These are phyloP conservation scores for Amphimallon solstitiale DNA, from an alignment of 2,888 invertebrate genomes.

Conservation along the genomic window DNA sequence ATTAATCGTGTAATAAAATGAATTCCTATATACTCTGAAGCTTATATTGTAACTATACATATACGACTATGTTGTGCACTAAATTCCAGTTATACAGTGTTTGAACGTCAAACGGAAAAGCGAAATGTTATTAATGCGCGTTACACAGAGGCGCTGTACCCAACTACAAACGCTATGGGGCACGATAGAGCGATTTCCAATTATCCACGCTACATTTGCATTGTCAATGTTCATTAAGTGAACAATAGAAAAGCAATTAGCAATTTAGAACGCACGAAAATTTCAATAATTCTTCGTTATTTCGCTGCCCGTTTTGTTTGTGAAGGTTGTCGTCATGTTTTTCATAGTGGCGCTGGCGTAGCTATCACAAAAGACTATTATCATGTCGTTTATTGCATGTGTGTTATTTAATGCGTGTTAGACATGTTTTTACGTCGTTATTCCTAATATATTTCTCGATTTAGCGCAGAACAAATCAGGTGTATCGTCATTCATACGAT, in stretches of 20 bases:
- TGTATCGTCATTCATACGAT: too few relatives aligned
- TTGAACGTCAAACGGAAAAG: conserved; percentile 5
- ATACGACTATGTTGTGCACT: not conserved
- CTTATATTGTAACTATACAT: not conserved
- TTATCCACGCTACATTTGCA: conserved; percentile 36
- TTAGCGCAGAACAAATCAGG: too few relatives aligned
- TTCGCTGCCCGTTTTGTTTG: not conserved
- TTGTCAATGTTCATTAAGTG: conserved; percentile 26
- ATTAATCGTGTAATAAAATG: too few relatives aligned
- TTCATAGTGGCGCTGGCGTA: not conserved
- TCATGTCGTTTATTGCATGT: too few relatives aligned
- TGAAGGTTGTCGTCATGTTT: not conserved
- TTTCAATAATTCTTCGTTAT: conserved; percentile 6
- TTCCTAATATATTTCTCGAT: too few relatives aligned
- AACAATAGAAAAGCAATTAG: conserved; percentile 27
- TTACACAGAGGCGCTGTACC: not conserved
- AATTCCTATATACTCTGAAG: too few relatives aligned
- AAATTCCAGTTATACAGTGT: conserved; percentile 6
- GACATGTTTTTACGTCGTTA: too few relatives aligned
- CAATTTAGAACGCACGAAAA: conserved; percentile 4
- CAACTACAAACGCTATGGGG: conserved; percentile 6
- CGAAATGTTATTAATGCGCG: not conserved
- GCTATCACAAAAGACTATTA: too few relatives aligned
- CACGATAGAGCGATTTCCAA: conserved; percentile 34
- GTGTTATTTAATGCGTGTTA: too few relatives aligned